These are phyloP conservation scores for Lasioglossum figueresi DNA, from an alignment of 2,888 invertebrate species.

Conservation along the genomic window DNA sequence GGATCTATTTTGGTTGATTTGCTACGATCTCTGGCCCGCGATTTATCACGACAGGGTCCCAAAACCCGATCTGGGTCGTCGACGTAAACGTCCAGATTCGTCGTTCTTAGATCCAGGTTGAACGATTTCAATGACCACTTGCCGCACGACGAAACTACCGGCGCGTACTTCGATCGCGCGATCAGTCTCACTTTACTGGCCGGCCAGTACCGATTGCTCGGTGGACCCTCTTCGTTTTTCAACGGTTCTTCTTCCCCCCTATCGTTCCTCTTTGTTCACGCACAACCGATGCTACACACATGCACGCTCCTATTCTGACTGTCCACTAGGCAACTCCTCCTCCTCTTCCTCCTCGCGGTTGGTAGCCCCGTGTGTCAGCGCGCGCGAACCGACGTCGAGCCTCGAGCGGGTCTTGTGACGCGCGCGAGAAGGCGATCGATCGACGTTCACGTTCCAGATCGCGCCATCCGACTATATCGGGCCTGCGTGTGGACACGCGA, in stretches of 20 bases:
- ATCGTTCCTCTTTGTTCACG: slow-evolving; percentile 4
- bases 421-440: slow-evolving; percentile 62
- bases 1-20: slow-evolving; percentile 51
- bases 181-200: neutral
- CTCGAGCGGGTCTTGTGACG: slow-evolving; percentile 57
- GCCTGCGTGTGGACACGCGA: slow-evolving; percentile 67
- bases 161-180: neutral
- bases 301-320: neutral
- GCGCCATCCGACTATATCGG: slow-evolving; percentile 67
- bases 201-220: neutral
- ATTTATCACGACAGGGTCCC: slow-evolving; percentile 32
- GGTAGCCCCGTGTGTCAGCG: neutral
- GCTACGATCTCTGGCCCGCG: slow-evolving; percentile 39
- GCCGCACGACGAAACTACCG: neutral
- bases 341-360: neutral
- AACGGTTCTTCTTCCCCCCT: slow-evolving; percentile 1
- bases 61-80: slow-evolving; percentile 37
- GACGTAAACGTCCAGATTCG: slow-evolving; percentile 46
- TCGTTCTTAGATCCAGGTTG: slow-evolving; percentile 64
- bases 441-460: slow-evolving; percentile 68
- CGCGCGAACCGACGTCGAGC: slow-evolving; percentile 37
- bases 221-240: neutral
- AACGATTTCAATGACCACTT: slow-evolving; percentile 10
- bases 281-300: neutral
- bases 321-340: neutral